Evolutionary conservation across 2,888 invertebrate species (phyloP), one percentile per base, ranked within the genome.

Genomic region (Malthinus flaveolus): DNA sequence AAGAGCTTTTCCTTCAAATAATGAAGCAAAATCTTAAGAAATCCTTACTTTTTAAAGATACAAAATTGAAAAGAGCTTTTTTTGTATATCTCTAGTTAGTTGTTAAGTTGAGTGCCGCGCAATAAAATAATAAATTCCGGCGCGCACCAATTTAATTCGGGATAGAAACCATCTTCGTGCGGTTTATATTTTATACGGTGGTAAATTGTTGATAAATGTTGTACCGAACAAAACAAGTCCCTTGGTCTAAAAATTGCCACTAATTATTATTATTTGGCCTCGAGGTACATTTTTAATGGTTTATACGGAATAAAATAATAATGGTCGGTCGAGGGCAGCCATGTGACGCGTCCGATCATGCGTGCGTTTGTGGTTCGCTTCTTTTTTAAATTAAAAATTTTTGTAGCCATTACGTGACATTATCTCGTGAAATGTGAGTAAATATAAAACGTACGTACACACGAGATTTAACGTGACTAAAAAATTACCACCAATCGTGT

Each of bases 1-100:
- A 73, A 73, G 66, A 66, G 68, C 63, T 67, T 68, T 68, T 65
- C 68, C 63, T 68, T 56, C 54, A 55, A 63, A 63, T 63, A 57
- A 59, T 57, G 63, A 61, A 61, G 62, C 54, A 59, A 61, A 63
- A 57, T 58, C 57, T 59, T 23, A 48, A 37, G 54, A 50, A 50
- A 54, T 50, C 36, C 46, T 50, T 47, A 13, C 32, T 39, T 52
- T 54, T 54, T 45, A 35, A 37, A 44, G 36, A 49, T 52, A 44
- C 44, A 11, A 37, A 58, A 53, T 52, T 47, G 36, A 42, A 33
- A 15, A 46, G 12, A 2, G 23, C 23, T 35, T 9, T 35, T 9
- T 35, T 35, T 35, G n/a, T 35, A 35, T 35, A 4, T 35, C 10
- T 35, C n/a, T 35, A 10, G 3, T 33, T 35, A 35, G 10, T 35